A percentile compares a stretch with the other conserved stretches of the same genome.
phyloP scores from a whole-genome alignment of 2,113 vertebrate genomes.

The Myocastor coypus region DNA sequence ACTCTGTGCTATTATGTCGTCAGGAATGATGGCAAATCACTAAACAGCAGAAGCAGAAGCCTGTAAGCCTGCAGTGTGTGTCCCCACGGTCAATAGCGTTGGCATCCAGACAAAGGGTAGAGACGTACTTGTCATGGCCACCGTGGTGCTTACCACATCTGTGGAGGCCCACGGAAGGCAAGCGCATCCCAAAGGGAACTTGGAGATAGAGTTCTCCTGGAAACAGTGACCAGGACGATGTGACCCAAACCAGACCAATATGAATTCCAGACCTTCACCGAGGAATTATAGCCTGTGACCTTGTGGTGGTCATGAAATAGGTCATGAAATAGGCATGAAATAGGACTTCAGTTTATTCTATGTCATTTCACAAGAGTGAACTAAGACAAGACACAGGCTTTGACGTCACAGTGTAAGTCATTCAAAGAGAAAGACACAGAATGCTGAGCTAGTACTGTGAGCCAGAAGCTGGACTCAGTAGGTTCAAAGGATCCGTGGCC shows the following conservation, averaged over 20 bases:
- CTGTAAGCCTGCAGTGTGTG: not conserved
- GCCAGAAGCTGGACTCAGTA: not conserved
- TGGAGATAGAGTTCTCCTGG: not conserved
- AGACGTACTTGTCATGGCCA: fast-evolving
- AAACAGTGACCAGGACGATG: not conserved
- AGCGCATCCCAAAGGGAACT: not conserved
- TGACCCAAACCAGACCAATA: not conserved
- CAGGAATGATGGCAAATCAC: not conserved
- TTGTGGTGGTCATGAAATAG: not conserved
- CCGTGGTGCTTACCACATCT: not conserved
- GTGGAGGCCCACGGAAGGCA: not conserved
- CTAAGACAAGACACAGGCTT: not conserved
- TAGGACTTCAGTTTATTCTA: not conserved
- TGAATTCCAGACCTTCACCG: fast-evolving
- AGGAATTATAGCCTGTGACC: no score
- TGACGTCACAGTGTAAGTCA: not conserved
- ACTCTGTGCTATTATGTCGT: not conserved
- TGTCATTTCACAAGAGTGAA: not conserved
- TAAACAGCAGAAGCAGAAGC: not conserved
- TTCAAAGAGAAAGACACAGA: not conserved
- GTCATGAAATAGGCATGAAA: not conserved
- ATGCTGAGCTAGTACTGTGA: not conserved
- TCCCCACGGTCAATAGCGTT: not conserved
- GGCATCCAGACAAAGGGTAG: not conserved
- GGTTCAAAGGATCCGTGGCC: fast-evolving